Evolutionary conservation across 1,140 invertebrate species (phyloP).

Genomic region (Ctenoplectra terminalis): DNA sequence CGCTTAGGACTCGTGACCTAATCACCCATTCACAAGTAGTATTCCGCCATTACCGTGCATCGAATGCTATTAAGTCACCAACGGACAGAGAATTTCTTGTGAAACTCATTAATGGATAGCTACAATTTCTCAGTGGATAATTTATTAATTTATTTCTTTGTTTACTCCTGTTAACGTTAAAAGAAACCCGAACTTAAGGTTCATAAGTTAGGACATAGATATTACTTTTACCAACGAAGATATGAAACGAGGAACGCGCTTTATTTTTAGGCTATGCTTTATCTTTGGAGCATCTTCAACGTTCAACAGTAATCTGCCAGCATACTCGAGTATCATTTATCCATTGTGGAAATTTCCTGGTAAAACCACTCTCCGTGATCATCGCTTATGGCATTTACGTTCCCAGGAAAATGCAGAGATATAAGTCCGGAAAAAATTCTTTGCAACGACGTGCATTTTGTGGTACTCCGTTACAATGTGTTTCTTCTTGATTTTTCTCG

Average conservation of each 20-base stretch:
- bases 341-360: conserved; percentile 37
- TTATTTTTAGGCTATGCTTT: conserved; percentile 17
- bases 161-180: too few relatives aligned
- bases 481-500: not conserved
- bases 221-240: not conserved
- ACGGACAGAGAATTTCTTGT: not conserved
- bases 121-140: not conserved
- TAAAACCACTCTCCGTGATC: conserved; percentile 5
- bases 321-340: conserved; percentile 4
- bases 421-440: not conserved
- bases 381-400: not conserved
- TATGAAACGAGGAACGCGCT: not conserved
- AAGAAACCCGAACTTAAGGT: too few relatives aligned
- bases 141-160: not conserved
- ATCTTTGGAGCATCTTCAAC: conserved; percentile 36
- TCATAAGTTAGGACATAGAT: too few relatives aligned
- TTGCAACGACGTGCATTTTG: not conserved
- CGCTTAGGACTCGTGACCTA: conserved; percentile 24
- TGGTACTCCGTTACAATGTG: too few relatives aligned
- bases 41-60: conserved; percentile 22
- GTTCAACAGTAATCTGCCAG: conserved; percentile 23
- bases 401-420: not conserved
- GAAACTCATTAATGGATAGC: conserved; percentile 15
- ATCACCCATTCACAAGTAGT: conserved; percentile 42
- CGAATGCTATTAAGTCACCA: conserved; percentile 14